phyloP scores from a whole-genome alignment of 1,140 invertebrate species.

The Euwallacea fornicatus region DNA sequence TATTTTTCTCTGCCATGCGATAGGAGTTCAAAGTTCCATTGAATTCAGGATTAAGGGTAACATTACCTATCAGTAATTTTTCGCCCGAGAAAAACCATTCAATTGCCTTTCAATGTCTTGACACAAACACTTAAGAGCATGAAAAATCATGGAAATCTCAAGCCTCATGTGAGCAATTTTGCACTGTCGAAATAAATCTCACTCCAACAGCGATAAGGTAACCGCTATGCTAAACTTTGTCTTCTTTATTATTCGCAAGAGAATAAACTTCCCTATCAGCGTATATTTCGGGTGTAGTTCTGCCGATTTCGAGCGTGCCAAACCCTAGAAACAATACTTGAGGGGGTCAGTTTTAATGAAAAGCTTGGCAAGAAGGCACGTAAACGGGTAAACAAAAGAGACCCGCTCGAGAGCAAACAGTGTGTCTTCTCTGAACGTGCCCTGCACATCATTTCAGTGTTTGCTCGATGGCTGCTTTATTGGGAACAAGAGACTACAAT shows the following conservation, averaged over 20 bases:
- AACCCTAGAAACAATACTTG: too few relatives aligned
- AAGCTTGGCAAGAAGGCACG: slow-evolving; percentile 14
- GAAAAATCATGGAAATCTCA: slow-evolving; percentile 7
- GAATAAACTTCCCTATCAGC: slow-evolving; percentile 20
- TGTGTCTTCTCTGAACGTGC: slow-evolving; percentile 18
- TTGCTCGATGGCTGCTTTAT: slow-evolving; percentile 18
- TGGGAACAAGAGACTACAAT: slow-evolving; percentile 19
- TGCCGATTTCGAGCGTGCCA: too few relatives aligned
- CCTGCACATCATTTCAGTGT: slow-evolving; percentile 21
- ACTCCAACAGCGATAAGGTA: slow-evolving; percentile 8
- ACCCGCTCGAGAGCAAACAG: slow-evolving; percentile 13
- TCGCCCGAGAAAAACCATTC: too few relatives aligned
- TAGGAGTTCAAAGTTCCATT: too few relatives aligned
- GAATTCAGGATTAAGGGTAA: too few relatives aligned
- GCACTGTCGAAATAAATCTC: slow-evolving; percentile 21
- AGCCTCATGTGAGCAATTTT: slow-evolving; percentile 21
- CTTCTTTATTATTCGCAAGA: slow-evolving; percentile 20
- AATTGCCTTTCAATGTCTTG: too few relatives aligned
- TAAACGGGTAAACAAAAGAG: slow-evolving; percentile 11
- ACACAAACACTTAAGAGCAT: slow-evolving; percentile 1
- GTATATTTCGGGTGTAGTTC: background rate
- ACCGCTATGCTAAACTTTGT: slow-evolving; percentile 15
- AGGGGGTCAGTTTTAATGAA: background rate
- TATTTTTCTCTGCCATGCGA: too few relatives aligned
- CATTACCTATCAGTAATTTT: too few relatives aligned